Conservation (phyloP, 2,888 invertebrate genomes). For the Andrena fulva region DNA sequence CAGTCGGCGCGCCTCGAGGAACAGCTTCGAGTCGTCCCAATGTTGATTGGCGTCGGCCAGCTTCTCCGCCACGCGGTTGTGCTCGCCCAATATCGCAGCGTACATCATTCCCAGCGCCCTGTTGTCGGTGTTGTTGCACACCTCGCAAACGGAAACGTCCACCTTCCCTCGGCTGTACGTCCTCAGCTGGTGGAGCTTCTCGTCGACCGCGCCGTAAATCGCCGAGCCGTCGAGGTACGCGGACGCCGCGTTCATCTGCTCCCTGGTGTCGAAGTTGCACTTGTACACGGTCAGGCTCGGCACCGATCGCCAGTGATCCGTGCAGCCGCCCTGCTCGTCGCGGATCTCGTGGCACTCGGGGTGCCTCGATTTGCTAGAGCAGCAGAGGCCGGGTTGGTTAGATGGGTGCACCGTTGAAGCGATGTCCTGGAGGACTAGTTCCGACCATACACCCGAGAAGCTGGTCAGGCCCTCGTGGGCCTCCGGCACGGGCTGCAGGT, state of each 20-base stretch:
- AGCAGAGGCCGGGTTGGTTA: slow-evolving; percentile 72
- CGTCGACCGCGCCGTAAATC: slow-evolving; percentile 92
- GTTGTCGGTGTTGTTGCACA: slow-evolving; percentile 86
- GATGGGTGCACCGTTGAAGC: slow-evolving; percentile 88
- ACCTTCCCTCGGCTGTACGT: slow-evolving; percentile 91
- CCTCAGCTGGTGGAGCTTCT: slow-evolving; percentile 89
- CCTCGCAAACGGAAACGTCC: slow-evolving; percentile 88
- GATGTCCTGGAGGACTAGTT: slow-evolving; percentile 90
- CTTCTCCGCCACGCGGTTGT: slow-evolving; percentile 91
- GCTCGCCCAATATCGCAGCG: slow-evolving; percentile 90
- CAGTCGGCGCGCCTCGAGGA: slow-evolving; percentile 91
- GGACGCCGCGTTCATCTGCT: slow-evolving; percentile 94
- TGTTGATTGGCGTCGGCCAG: slow-evolving; percentile 90
- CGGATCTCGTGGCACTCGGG: slow-evolving; percentile 86
- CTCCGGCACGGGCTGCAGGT: slow-evolving; percentile 81
- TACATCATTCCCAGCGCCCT: slow-evolving; percentile 90
- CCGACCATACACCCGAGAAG: slow-evolving; percentile 92
- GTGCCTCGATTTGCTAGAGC: slow-evolving; percentile 81
- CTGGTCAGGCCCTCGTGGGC: slow-evolving; percentile 92
- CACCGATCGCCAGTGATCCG: slow-evolving; percentile 90
- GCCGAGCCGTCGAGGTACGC: slow-evolving; percentile 94
- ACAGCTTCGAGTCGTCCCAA: slow-evolving; percentile 92
- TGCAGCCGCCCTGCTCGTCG: slow-evolving; percentile 84
- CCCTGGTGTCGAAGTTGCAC: slow-evolving; percentile 87
- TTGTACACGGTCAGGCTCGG: slow-evolving; percentile 84